Evolutionary conservation across 2,113 vertebrate species (phyloP), one percentile per base, ranked within the genome.

Genomic region (Prolemur simus): DNA sequence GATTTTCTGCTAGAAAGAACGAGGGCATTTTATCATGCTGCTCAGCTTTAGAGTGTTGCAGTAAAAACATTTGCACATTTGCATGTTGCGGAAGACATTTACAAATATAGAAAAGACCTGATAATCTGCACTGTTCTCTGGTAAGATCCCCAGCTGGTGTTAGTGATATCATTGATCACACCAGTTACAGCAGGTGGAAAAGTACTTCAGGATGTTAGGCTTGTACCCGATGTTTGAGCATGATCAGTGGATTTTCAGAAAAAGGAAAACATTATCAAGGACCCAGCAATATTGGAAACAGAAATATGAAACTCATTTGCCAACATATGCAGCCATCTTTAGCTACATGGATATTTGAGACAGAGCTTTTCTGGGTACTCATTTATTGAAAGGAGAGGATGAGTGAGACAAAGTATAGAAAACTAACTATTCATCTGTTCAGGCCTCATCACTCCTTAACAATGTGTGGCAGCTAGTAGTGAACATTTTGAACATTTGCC

Each of bases 101-200:
- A 91, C 73, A 97, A 93, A 96, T 89, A 93, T 78, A 91, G 93
- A 89, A 54, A 29, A 42, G 86, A 87, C 54, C 95, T 97, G 95
- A 52, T 42, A 32, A 80, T 84, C 74, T 63, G 54, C 37, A 49
- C 95, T 37, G 17, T 64, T 64, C 68, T 42, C 60, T 49, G 73
- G 9, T 49, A 47, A 89, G 34, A 87, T 64, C 39, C 39, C 18
- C 0, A 3, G 47, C 14, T 64, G 66, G 86, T 87, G 92, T 91
- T 25, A 54, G 39, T 97, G 94, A 95, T 82, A 68, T 95, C 91
- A 86, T 20, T 11, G 71, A 90, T 47, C 27, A 42, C 77, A 56
- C n/a, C 78, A 20, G 37, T 74, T 47, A 82, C 11, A 7, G 45
- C 8, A 27, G 47, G 42, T 69, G 81, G 42, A 74, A 87, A 90